A percentile compares a stretch with the other conserved stretches of the same genome.
phyloP scores from a whole-genome alignment of 2,113 vertebrate species.

The Callorhinus ursinus region DNA sequence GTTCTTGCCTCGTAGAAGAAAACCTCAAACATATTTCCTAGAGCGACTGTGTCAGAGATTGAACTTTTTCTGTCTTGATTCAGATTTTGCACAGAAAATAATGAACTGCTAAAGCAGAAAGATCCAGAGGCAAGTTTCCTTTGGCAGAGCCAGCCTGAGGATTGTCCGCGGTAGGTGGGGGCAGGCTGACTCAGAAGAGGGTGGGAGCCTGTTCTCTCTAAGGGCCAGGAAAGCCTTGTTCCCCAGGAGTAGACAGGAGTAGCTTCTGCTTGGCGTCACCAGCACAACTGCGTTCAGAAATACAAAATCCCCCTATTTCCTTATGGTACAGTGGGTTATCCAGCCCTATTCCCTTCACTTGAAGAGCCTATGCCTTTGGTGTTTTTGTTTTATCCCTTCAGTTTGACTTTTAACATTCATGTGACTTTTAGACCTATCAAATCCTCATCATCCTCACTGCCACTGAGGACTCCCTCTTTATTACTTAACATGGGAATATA shows the following conservation, averaged over 20 bases:
- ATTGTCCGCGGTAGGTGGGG: background rate
- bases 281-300: background rate
- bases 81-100: background rate
- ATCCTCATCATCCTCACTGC: background rate
- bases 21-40: background rate
- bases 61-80: background rate
- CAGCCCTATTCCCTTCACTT: background rate
- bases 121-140: background rate
- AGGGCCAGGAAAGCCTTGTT: background rate
- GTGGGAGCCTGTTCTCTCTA: background rate
- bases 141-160: background rate
- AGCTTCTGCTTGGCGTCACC: background rate
- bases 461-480: no score
- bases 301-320: background rate
- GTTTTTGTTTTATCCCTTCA: background rate
- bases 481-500: background rate
- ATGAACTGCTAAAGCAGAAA: background rate
- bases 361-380: background rate
- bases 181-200: no score
- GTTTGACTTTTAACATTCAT: background rate
- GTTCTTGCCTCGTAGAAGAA: background rate
- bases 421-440: background rate
- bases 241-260: fast-evolving
- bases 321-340: no score
- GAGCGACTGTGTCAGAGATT: background rate